Evolutionary conservation across 2,888 invertebrate genomes (phyloP).

Genomic region (Mesorhabditis spiculigera): DNA sequence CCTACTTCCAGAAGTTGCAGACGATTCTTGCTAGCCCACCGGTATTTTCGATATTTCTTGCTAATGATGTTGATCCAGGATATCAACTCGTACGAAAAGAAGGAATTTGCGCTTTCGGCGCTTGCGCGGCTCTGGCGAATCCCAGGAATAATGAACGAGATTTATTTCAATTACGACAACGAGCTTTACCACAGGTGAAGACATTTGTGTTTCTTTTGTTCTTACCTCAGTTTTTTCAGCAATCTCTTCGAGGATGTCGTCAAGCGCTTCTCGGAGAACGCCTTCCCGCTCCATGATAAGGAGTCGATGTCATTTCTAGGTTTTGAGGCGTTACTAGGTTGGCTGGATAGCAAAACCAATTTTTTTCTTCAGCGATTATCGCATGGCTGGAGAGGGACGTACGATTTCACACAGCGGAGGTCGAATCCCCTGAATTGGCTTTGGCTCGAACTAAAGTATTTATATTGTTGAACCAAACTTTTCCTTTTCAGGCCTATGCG

Average conservation of each 20-base stretch:
- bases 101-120: slow-evolving; percentile 83
- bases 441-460: no score
- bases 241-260: slow-evolving; percentile 79
- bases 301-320: slow-evolving; percentile 77
- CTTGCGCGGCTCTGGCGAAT: slow-evolving; percentile 90
- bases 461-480: no score
- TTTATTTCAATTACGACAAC: slow-evolving; percentile 97
- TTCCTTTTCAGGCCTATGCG: slow-evolving; percentile 66
- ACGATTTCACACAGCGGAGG: no score
- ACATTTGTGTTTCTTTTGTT: not conserved
- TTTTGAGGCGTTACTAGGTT: slow-evolving; percentile 77
- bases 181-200: slow-evolving; percentile 76
- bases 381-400: no score
- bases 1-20: slow-evolving; percentile 49
- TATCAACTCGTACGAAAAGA: slow-evolving; percentile 81
- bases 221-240: slow-evolving; percentile 21
- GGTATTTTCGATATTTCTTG: slow-evolving; percentile 11
- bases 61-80: slow-evolving; percentile 47
- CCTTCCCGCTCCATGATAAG: slow-evolving; percentile 72
- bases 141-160: slow-evolving; percentile 89
- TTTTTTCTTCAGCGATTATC: no score
- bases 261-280: slow-evolving; percentile 75
- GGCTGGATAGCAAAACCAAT: no score
- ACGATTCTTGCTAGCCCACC: slow-evolving; percentile 48
- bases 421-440: no score